Evolutionary conservation across 2,113 vertebrate species (phyloP), one percentile per base, ranked within the genome.

Genomic region (Odontophorus gujanensis): DNA sequence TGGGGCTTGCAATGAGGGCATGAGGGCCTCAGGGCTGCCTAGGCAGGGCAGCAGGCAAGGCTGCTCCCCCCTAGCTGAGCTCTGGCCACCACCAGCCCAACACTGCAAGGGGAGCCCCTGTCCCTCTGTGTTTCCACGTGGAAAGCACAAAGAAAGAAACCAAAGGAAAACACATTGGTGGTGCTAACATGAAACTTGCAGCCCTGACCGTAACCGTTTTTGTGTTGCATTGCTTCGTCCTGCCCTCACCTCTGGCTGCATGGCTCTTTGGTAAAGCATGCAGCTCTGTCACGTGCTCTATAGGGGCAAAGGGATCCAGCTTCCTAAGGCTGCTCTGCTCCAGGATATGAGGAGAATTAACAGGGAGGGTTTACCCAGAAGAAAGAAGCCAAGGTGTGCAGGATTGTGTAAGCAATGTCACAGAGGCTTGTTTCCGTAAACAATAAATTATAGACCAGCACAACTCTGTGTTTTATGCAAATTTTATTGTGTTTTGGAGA

Each of bases 401-500:
- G 62, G 62, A 57, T 20, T 71, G 40, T n/a, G 18, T 71, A 63
- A 63, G n/a, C n/a, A 57, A n/a, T 1, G 10, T 65, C 21, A 55
- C 28, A 43, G 67, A 81, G 25, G 36, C 8, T 89, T 34, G 12
- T 63, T 91, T 55, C 50, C 59, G 61, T 58, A 83, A 71, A 77
- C 25, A 85, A 11, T 18, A 67, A 95, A 71, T 74, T 34, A 82
- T 1, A 63, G 76, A 42, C 76, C 71, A 73, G 50, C 75, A 75
- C 67, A 77, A 50, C 28, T 83, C 65, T 16, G 8, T 74, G 40
- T 83, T 95, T 95, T 69, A 94, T n/a, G 48, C 57, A 58, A 8
- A 68, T 82, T 97, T 97, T 97, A 97, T 94, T 96, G 68, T 86
- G 57, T 92, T 92, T 78, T 61, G 28, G 53, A 88, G 73, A 75